A percentile compares a stretch with the other conserved stretches of the same genome.
phyloP scores from a whole-genome alignment of 2,113 vertebrate species.

The Solea solea region DNA sequence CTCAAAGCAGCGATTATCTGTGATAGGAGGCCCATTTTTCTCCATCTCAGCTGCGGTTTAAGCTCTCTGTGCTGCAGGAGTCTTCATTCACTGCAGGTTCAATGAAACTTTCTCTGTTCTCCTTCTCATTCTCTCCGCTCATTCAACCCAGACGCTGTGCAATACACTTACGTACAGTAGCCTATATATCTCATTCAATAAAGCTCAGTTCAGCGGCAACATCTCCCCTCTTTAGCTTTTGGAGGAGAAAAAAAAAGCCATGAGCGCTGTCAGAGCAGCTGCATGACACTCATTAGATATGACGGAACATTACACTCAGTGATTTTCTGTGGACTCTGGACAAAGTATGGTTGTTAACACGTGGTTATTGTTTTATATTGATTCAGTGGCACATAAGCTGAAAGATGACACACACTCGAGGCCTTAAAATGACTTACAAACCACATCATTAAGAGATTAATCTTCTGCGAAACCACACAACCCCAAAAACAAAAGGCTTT shows the following conservation, averaged over 20 bases:
- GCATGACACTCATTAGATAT: not conserved
- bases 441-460: not conserved
- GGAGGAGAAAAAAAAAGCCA: not conserved
- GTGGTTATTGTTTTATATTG: not conserved
- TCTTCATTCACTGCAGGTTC: constrained; percentile 33
- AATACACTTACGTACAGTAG: not conserved
- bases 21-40: constrained; percentile 16
- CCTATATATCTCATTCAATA: not conserved
- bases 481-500: not conserved
- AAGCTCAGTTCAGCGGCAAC: not conserved
- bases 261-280: not conserved
- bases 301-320: not conserved
- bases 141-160: not conserved
- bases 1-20: constrained; percentile 38
- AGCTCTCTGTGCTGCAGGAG: constrained; percentile 24
- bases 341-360: not conserved
- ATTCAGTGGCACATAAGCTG: not conserved
- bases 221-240: not conserved
- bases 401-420: not conserved
- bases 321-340: not conserved
- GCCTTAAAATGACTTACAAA: not conserved
- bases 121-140: not conserved
- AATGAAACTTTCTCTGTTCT: constrained; percentile 5
- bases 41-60: constrained; percentile 22
- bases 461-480: not conserved